Evolutionary conservation across 2,113 vertebrate genomes (phyloP), one percentile per base, ranked within the genome.

Genomic region (Podarcis muralis): DNA sequence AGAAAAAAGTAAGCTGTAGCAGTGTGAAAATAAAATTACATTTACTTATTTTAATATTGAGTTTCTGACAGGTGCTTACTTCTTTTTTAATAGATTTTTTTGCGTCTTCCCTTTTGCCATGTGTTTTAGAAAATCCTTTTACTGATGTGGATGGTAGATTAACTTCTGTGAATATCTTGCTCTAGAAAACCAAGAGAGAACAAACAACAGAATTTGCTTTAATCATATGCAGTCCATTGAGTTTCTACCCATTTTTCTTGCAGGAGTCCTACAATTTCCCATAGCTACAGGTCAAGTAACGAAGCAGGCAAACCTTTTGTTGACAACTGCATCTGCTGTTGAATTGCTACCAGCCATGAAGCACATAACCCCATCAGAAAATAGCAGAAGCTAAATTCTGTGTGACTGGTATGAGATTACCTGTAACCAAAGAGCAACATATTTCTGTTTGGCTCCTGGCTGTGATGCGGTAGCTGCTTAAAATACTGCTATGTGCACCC

Each of bases 141-240:
- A 85, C 78, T 37, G 91, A 78, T 87, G 13, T 16, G 8, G 93
- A 91, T 59, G 83, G 48, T 37, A 90, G 65, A 71, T 25, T 90
- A 80, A 87, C 86, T 84, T 85, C 66, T 40, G 91, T 88, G 83
- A 91, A 32, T 35, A 82, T 13, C 72, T 92, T 57, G 43, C 85
- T 90, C 94, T 92, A 27, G 92, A 81, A 94, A 85, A 85, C 13
- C 81, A 13, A 62, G 35, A 43, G 18, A 59, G 25, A 83, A 88
- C 11, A 85, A 87, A 1, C 15, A 23, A 4, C 80, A 16, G 87
- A 3, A 9, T 69, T 2, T 18, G 11, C 18, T 75, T 59, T 77
- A 23, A 40, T 40, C 43, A 57, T 40, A 13, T 6, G 35, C 72
- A 76, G 40, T 20, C 43, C 6, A 37, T 16, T 37, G 13, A 75